A percentile compares a stretch with the other conserved stretches of the same genome.
These are phyloP conservation scores for Cistogaster globosa DNA, from an alignment of 2,888 invertebrate species.

Conservation along the genomic window DNA sequence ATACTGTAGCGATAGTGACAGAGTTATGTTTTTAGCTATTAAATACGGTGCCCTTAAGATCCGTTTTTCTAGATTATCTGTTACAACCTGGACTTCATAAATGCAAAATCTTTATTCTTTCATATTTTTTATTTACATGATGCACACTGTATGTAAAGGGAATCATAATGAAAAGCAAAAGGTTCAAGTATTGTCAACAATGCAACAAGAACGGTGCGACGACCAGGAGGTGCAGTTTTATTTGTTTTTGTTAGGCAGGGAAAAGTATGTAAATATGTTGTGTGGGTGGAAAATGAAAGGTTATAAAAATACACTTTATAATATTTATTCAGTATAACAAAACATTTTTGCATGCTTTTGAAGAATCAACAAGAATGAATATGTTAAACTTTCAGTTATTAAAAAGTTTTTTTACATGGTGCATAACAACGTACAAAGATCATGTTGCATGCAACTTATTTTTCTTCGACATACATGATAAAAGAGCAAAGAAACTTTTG, in stretches of 20 bases:
- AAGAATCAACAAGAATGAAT: slow-evolving; percentile 59
- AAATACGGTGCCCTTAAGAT: no score
- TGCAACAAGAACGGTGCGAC: slow-evolving; percentile 18
- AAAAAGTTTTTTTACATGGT: slow-evolving; percentile 63
- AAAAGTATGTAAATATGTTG: neutral
- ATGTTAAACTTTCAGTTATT: slow-evolving; percentile 70
- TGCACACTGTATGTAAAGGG: neutral
- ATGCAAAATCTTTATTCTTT: no score
- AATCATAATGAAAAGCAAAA: slow-evolving; percentile 9
- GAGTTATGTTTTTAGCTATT: no score
- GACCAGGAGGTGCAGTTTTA: neutral
- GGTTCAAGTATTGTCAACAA: slow-evolving; percentile 61
- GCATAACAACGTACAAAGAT: neutral
- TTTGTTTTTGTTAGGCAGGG: neutral
- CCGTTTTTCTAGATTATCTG: no score
- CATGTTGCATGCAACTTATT: slow-evolving; percentile 38
- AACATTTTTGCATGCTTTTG: slow-evolving; percentile 38
- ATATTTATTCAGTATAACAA: slow-evolving; percentile 43
- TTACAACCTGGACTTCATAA: no score
- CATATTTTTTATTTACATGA: no score
- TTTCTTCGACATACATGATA: slow-evolving; percentile 1
- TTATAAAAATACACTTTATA: slow-evolving; percentile 14
- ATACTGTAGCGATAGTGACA: no score
- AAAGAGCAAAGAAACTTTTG: slow-evolving; percentile 34
- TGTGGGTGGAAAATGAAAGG: neutral